Base-by-base conservation (phyloP, 2,797 vertebrate species). In the Emydoidea blandingii region DNA sequence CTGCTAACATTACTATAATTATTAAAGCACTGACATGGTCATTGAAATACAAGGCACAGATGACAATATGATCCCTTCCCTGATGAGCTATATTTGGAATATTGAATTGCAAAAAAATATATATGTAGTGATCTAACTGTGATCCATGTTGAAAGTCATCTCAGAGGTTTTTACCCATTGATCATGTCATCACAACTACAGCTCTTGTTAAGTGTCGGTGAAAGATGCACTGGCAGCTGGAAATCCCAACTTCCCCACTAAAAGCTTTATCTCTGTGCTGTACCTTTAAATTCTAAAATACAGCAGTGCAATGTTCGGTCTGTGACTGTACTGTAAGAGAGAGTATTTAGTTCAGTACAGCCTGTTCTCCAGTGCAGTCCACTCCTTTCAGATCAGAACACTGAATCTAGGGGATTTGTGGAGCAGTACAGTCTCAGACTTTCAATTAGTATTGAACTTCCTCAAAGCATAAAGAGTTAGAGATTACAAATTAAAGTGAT, bases 301-400 rank as follows among this genome's bases (percentile, higher is more conserved):
- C 6, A 31, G 1, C 2, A 29, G 31, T 92, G 85, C 91, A 88
- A 53, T 86, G 47, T 88, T 57, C 57, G 53, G 29, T 21, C 31
- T 80, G 56, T 59, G 82, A 7, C 87, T 50, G 87, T 50, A 52
- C 56, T 3, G 4, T 3, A 1, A 15, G 95, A 41, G 76, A 16
- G 0, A 1, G 1, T 3, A 2, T 52, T 52, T 5, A 0, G 0
- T 7, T 1, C 5, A 53, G 76, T 53, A 16, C 59, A 12, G 78
- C 5, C 21, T 49, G 56, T 18, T 34, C 44, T 82, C 44, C 54
- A 34, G 59, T 81, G 81, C 93, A 47, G 18, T 56, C 56, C 12
- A 1, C 41, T 72, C 6, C 65, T 83, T 72, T 87, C 83, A 3
- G 4, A 47, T 16, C 37, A 18, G 4, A 4, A 8, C 14, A 5